Evolutionary conservation across 2,888 invertebrate genomes (phyloP).

Genomic region (Watsonalla binaria): DNA sequence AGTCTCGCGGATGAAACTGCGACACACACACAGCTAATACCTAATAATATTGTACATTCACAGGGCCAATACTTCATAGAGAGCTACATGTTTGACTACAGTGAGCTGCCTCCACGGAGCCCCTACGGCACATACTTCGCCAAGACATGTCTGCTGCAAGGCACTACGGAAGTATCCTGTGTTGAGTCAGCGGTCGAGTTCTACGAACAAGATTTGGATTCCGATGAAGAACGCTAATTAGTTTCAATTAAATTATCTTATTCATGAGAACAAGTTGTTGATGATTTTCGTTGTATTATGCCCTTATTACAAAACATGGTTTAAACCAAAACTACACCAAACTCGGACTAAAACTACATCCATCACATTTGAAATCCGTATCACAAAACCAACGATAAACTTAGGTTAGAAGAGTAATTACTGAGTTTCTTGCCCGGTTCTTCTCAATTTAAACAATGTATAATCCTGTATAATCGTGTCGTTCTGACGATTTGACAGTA

Average conservation of each 20-base stretch:
- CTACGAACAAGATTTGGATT: conserved; percentile 4
- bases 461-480: no score
- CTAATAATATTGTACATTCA: not conserved
- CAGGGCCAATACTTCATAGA: conserved; percentile 15
- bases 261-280: not conserved
- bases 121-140: conserved; percentile 13
- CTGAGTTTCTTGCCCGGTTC: no score
- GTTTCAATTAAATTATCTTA: not conserved
- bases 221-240: not conserved
- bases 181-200: conserved; percentile 6
- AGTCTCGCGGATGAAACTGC: no score
- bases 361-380: no score
- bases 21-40: not conserved
- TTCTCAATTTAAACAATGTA: no score
- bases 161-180: conserved; percentile 7
- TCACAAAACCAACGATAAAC: no score
- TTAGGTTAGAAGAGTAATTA: no score
- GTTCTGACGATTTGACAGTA: no score
- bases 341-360: no score
- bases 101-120: conserved; percentile 9
- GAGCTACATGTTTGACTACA: conserved; percentile 10
- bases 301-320: no score
- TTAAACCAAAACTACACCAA: no score
- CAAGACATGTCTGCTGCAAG: conserved; percentile 7
- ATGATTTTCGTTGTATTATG: not conserved